phyloP scores from a whole-genome alignment of 2,888 invertebrate species.

The Ditylenchus weischeri region DNA sequence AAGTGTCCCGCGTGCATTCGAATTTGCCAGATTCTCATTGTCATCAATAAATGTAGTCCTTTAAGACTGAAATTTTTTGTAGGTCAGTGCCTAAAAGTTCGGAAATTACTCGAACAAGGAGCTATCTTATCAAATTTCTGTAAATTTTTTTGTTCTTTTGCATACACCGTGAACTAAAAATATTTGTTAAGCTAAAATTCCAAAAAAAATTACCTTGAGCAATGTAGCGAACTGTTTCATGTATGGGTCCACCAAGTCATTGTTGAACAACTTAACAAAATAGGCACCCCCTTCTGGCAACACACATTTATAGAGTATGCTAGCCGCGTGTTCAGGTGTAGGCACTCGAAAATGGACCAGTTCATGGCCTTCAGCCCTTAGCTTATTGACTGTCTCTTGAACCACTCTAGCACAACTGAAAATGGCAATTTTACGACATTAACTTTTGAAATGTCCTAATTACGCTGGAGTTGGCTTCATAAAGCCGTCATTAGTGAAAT shows the following conservation, averaged over 20 bases:
- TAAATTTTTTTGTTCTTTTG: too few relatives aligned
- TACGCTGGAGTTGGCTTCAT: slow-evolving; percentile 59
- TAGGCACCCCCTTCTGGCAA: slow-evolving; percentile 49
- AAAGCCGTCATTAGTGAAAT: slow-evolving; percentile 57
- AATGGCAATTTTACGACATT: neutral
- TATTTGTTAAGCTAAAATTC: too few relatives aligned
- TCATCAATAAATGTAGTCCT: too few relatives aligned
- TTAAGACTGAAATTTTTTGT: neutral
- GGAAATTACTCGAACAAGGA: neutral
- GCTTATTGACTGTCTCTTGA: slow-evolving; percentile 40
- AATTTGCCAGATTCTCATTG: too few relatives aligned
- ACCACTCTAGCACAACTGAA: slow-evolving; percentile 44
- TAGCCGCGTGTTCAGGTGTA: slow-evolving; percentile 33
- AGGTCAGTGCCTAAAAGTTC: neutral
- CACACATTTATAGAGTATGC: slow-evolving; percentile 43
- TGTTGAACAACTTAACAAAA: slow-evolving; percentile 40
- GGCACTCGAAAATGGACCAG: slow-evolving; percentile 43
- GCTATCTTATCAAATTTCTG: neutral
- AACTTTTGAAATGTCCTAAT: neutral
- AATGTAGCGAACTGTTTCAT: slow-evolving; percentile 46
- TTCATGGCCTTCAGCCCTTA: slow-evolving; percentile 42
- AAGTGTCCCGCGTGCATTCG: too few relatives aligned
- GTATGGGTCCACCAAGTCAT: slow-evolving; percentile 48
- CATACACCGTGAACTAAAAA: neutral
- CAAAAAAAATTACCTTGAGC: slow-evolving; percentile 31